Percentiles rank a stretch among this genome's conserved stretches.
These are phyloP conservation scores for Papilio elwesi DNA, from an alignment of 2,888 invertebrate genomes.

Conservation along the genomic window DNA sequence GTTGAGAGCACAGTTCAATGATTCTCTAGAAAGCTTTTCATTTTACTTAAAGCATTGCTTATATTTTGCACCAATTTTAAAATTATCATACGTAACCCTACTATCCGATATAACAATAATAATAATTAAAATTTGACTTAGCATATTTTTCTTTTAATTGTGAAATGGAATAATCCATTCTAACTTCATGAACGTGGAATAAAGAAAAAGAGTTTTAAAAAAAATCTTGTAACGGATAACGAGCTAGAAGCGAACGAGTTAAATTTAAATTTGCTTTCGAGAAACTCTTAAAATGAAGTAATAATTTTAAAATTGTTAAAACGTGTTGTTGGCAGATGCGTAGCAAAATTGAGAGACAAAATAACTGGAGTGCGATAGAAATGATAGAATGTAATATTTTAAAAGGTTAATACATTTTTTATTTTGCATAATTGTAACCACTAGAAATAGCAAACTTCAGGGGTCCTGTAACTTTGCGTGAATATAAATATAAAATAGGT, in stretches of 20 bases:
- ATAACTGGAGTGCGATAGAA: conserved; percentile 33
- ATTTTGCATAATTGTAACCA: background rate
- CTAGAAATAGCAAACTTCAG: no score
- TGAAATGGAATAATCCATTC: background rate
- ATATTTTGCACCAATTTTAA: background rate
- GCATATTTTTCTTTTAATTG: background rate
- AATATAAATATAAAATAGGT: no score
- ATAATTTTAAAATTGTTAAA: conserved; percentile 35
- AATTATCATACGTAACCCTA: background rate
- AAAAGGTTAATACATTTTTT: background rate
- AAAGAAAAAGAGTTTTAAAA: conserved; percentile 3
- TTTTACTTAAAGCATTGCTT: background rate
- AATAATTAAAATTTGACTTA: background rate
- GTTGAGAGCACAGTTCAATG: conserved; percentile 14
- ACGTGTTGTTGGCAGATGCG: conserved; percentile 22
- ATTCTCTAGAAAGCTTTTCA: conserved; percentile 14
- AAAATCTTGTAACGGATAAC: conserved; percentile 2
- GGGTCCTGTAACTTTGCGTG: background rate
- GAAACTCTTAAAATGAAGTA: conserved; percentile 32
- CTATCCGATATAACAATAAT: background rate
- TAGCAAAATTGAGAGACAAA: conserved; percentile 39
- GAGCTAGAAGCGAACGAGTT: conserved; percentile 18
- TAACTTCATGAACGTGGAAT: background rate
- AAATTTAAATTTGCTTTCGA: conserved; percentile 35
- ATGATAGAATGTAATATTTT: background rate